Evolutionary conservation across 2,797 vertebrate species (phyloP).

Genomic region (Lateolabrax maculatus): DNA sequence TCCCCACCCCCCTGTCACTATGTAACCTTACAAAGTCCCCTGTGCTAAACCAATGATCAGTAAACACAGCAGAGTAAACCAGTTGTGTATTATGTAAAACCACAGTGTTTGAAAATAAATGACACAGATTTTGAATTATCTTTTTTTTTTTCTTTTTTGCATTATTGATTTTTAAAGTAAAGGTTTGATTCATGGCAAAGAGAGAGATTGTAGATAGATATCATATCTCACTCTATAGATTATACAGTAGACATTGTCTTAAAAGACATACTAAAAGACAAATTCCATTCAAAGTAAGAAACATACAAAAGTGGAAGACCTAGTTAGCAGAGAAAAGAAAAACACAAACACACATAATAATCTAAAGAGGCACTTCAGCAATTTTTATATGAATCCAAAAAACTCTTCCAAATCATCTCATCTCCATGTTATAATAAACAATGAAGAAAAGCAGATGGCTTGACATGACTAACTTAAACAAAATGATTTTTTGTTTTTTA

Average conservation of each 20-base stretch:
- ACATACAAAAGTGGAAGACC: neutral
- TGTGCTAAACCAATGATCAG: constrained; percentile 63
- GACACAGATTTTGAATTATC: neutral
- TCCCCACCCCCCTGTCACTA: neutral
- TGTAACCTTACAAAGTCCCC: constrained; percentile 69
- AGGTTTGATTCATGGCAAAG: neutral
- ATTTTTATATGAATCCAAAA: neutral
- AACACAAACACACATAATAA: neutral
- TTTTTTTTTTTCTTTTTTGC: neutral
- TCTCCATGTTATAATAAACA: neutral
- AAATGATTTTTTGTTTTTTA: too few species aligned
- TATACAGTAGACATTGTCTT: neutral
- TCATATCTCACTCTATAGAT: neutral
- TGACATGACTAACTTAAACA: too few species aligned
- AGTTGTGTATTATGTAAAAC: constrained; percentile 9
- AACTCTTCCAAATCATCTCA: neutral
- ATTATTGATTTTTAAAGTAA: neutral
- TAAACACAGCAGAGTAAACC: constrained; percentile 33
- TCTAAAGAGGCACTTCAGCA: neutral
- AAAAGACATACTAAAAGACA: neutral
- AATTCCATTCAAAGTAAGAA: neutral
- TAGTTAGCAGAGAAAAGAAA: neutral
- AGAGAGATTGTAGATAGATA: neutral
- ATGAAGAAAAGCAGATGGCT: neutral
- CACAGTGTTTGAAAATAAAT: neutral